phyloP scores from a whole-genome alignment of 1,140 invertebrate species.

The Drosophila mayri region DNA sequence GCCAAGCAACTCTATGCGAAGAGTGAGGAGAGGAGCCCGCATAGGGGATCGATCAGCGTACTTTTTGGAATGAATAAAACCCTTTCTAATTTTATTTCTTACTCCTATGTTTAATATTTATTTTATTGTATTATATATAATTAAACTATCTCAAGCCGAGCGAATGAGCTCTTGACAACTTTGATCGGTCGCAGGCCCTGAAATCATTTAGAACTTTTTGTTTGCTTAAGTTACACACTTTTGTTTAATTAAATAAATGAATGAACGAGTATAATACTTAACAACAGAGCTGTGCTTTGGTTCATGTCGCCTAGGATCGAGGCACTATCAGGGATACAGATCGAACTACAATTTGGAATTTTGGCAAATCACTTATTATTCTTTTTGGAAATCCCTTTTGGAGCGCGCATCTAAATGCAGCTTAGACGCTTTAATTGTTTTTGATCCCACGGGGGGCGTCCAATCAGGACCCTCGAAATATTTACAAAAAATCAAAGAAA shows the following conservation, averaged over 20 bases:
- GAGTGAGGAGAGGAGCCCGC: slow-evolving; percentile 8
- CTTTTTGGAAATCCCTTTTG: slow-evolving; percentile 31
- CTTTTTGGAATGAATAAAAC: slow-evolving; percentile 73
- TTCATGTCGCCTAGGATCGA: slow-evolving; percentile 28
- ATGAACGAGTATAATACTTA: slow-evolving; percentile 49
- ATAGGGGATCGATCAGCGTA: slow-evolving; percentile 29
- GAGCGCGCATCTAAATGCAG: slow-evolving; percentile 31
- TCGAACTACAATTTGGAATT: slow-evolving; percentile 35
- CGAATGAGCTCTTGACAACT: slow-evolving; percentile 29
- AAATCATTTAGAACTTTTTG: slow-evolving; percentile 59
- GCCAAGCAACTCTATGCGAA: slow-evolving; percentile 22
- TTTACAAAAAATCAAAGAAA: slow-evolving; percentile 33
- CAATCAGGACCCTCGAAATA: slow-evolving; percentile 25
- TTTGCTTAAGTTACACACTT: slow-evolving; percentile 72
- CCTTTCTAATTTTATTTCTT: slow-evolving; percentile 71
- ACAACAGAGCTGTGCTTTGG: slow-evolving; percentile 52
- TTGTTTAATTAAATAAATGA: slow-evolving; percentile 81
- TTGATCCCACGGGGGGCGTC: slow-evolving; percentile 30
- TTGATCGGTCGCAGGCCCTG: slow-evolving; percentile 28
- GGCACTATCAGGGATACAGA: slow-evolving; percentile 63
- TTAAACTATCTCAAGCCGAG: slow-evolving; percentile 66
- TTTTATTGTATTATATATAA: slow-evolving; percentile 83
- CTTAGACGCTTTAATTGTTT: slow-evolving; percentile 47
- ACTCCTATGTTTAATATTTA: slow-evolving; percentile 81
- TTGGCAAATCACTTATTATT: slow-evolving; percentile 13